Evolutionary conservation across 2,113 vertebrate genomes (phyloP), one percentile per base, ranked within the genome.

Genomic region (Asarcornis scutulata): DNA sequence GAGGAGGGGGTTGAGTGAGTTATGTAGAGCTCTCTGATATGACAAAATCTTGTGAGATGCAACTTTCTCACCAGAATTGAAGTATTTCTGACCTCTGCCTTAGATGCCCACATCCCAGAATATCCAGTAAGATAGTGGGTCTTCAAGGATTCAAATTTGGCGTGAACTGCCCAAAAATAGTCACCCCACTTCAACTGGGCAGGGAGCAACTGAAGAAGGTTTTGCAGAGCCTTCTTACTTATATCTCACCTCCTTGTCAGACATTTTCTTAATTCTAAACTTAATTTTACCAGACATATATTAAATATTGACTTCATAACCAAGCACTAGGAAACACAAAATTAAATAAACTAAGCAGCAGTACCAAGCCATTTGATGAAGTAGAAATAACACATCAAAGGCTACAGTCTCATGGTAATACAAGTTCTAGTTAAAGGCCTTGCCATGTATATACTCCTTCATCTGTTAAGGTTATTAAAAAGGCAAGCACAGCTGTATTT

Each of bases 401-500:
- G 21, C 78, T 64, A 36, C 63, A 89, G 82, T 94, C 94, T 96
- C 91, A 81, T 85, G 88, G 80, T 59, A 96, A 83, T 87, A 93
- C 62, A 95, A 91, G 63, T 87, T 42, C 85, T 91, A 91, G 87
- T 84, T 92, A 96, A 95, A 88, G 93, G 77, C 40, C 53, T 93
- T 68, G 83, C 83, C 52, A 59, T 17, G 16, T 88, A 93, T 76
- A 80, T 88, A 85, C 0, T 87, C 91, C 89, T 97, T 94, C 90
- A 96, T 93, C 95, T 96, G 83, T 74, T 89, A 76, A 96, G 86
- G 94, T 96, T 95, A 96, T 95, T 93, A 95, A 93, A 94, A 95
- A 0, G 17, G 96, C 36, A 83, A 63, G 71, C 81, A 91, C 53
- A 92, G 92, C 83, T 87, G 83, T 96, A 95, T 89, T 94, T 95